Evolutionary conservation across 1,140 invertebrate genomes (phyloP).

Genomic region (Mesaphorura yosii): DNA sequence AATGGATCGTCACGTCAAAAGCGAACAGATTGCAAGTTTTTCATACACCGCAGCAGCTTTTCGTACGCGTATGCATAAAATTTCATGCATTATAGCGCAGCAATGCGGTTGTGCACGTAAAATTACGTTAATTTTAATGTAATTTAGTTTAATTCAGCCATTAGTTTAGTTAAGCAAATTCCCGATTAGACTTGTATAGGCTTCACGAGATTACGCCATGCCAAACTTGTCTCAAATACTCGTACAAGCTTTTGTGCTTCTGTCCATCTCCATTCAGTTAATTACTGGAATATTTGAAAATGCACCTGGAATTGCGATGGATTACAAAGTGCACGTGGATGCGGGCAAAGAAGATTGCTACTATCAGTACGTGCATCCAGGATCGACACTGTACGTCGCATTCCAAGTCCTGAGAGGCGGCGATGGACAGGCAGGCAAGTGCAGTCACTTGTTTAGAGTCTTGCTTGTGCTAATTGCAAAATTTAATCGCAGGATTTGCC

Average conservation of each 20-base stretch:
- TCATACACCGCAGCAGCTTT: too few species aligned
- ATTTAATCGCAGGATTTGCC: conserved; percentile 68
- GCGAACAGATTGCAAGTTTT: too few species aligned
- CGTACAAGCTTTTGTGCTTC: neutral
- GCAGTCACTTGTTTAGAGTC: too few species aligned
- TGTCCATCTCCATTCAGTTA: neutral
- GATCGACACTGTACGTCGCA: conserved; percentile 84
- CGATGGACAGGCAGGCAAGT: conserved; percentile 78
- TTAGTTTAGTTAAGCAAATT: neutral
- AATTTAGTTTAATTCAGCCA: neutral
- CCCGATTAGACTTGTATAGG: neutral
- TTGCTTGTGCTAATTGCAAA: too few species aligned
- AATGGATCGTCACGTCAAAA: too few species aligned
- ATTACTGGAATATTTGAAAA: conserved; percentile 19
- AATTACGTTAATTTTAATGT: neutral
- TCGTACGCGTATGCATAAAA: too few species aligned
- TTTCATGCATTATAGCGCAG: too few species aligned
- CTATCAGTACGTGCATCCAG: conserved; percentile 71
- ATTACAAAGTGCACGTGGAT: conserved; percentile 76
- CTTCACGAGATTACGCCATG: neutral
- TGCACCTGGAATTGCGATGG: conserved; percentile 79
- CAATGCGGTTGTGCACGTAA: too few species aligned
- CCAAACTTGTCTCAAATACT: neutral
- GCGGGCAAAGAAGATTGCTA: conserved; percentile 71
- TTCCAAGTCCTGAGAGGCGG: conserved; percentile 80